Evolutionary conservation across 2,113 vertebrate species (phyloP).

Genomic region (Syngnathus floridae): DNA sequence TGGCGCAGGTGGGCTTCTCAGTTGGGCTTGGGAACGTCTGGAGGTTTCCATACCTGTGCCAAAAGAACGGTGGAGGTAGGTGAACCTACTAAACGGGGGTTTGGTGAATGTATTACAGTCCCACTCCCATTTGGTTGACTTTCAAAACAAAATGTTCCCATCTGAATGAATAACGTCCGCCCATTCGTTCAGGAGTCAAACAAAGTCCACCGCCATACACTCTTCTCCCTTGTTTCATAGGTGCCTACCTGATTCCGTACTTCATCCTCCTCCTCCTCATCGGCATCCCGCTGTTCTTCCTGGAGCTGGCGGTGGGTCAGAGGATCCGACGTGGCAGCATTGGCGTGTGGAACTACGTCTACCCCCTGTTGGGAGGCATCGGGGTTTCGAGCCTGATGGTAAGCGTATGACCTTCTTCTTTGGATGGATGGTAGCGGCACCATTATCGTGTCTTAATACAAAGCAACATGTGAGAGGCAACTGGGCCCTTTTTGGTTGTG

Average conservation of each 20-base stretch:
- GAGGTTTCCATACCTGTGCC: slow-evolving; percentile 97
- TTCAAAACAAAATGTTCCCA: too few species aligned
- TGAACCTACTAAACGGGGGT: background rate
- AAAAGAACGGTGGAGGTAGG: slow-evolving; percentile 98
- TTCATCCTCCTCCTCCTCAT: slow-evolving; percentile 91
- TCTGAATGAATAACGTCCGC: too few species aligned
- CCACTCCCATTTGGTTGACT: too few species aligned
- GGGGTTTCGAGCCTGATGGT: slow-evolving; percentile 93
- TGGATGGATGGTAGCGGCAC: background rate
- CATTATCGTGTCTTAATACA: background rate
- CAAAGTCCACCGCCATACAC: background rate
- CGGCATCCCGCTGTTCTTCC: slow-evolving; percentile 92
- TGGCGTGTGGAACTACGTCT: slow-evolving; percentile 95
- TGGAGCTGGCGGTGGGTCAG: slow-evolving; percentile 95
- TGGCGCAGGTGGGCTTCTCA: slow-evolving; percentile 95
- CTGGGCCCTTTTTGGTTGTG: background rate
- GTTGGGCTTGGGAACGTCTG: slow-evolving; percentile 96
- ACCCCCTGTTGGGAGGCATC: slow-evolving; percentile 87
- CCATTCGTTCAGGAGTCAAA: background rate
- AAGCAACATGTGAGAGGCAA: background rate
- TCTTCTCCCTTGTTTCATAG: slow-evolving; percentile 55
- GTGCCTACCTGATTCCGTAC: slow-evolving; percentile 94
- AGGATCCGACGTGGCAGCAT: slow-evolving; percentile 93
- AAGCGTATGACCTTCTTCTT: slow-evolving; percentile 37
- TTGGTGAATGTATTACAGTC: background rate